Evolutionary conservation across 2,888 invertebrate species (phyloP), one percentile per base, ranked within the genome.

Genomic region (Volucella inanis): DNA sequence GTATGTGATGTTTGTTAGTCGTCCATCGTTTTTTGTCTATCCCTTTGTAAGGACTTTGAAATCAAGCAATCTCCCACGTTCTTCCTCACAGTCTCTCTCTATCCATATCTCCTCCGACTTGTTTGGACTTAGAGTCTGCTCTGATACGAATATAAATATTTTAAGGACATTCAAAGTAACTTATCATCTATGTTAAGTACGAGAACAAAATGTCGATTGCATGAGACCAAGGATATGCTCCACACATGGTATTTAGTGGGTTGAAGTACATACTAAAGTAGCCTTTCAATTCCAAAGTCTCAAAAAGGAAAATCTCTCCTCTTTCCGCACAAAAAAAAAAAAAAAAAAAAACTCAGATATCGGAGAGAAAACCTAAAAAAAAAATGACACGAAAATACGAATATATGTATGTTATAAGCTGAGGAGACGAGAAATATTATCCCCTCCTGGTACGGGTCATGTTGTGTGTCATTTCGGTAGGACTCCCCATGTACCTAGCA

Each of bases 131-230:
- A 31, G 31, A 31, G 31, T 6, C 31, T 31, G 57, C 41, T 68
- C 41, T 64, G 64, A 83, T 79, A 55, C 45, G 81, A 77, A 85
- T 81, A 85, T 85, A 77, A 85, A 85, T 85, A 85, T 81, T 85
- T 72, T 81, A 85, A 81, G 85, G 85, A 72, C 81, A 85, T 74
- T 70, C 77, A 81, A 81, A 85, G 85, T 72, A 81, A 77, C 85
- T 85, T 85, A 81, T 81, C 81, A 55, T 76, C 50, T 18, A 49
- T 22, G 80, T 65, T 65, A 65, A 71, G 64, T 50, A 67, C 38
- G 43, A 67, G 43, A 10, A 67, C 39, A 59, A 81, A 72, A 77
- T 43, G 76, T 81, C 71, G 52, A 85, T 57, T 78, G 62, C 50
- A 67, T 52, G 52, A 62, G 47, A 52, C 57, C 62, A 57, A 62